Evolutionary conservation across 1,140 invertebrate genomes (phyloP).

Genomic region (Leptoteleia sp.): DNA sequence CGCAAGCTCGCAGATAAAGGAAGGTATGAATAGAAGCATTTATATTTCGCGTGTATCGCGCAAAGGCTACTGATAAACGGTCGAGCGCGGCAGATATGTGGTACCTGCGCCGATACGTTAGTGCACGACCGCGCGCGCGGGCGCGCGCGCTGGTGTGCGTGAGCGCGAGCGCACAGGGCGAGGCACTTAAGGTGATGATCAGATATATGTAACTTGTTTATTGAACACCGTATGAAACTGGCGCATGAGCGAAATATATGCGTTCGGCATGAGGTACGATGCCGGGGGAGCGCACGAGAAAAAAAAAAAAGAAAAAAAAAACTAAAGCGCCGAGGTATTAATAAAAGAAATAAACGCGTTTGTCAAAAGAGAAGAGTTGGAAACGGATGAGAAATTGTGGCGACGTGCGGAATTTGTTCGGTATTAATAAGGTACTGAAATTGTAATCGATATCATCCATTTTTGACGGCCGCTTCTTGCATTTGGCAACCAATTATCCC

Average conservation of each 20-base stretch:
- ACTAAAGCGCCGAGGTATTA: constrained; percentile 31
- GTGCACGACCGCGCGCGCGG: too few species aligned
- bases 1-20: constrained; percentile 61
- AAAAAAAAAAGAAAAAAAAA: too few species aligned
- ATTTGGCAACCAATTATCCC: constrained; percentile 13
- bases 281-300: constrained; percentile 41
- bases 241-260: constrained; percentile 67
- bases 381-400: constrained; percentile 57
- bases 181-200: constrained; percentile 67
- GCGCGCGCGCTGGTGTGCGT: too few species aligned
- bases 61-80: constrained; percentile 72
- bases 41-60: constrained; percentile 72
- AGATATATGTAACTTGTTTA: constrained; percentile 68
- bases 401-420: constrained; percentile 48
- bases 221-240: constrained; percentile 66
- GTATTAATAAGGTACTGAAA: constrained; percentile 49
- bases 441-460: constrained; percentile 34
- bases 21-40: constrained; percentile 77
- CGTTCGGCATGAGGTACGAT: constrained; percentile 63
- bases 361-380: constrained; percentile 1
- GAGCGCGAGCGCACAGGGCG: constrained; percentile 46
- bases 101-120: constrained; percentile 33
- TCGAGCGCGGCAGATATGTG: constrained; percentile 61
- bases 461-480: constrained; percentile 16
- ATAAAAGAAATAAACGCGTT: constrained; percentile 40